Percentiles rank a stretch among this genome's conserved stretches.
Conservation (phyloP, 2,888 invertebrate genomes). For the Helicoverpa assulta region DNA sequence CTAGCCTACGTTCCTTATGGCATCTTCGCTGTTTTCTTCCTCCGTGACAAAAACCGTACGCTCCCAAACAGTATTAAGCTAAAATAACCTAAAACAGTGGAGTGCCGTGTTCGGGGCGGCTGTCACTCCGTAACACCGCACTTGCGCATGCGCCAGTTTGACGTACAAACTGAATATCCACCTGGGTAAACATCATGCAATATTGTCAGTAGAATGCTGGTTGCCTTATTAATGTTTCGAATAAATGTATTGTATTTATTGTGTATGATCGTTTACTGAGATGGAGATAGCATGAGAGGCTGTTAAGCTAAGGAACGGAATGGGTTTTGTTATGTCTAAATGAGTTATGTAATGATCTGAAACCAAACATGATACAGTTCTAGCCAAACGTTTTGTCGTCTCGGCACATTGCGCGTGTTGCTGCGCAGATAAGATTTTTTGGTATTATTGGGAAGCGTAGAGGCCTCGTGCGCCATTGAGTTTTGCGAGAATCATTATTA, state of each 20-base stretch:
- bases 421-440: too few relatives aligned
- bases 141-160: conserved; percentile 57
- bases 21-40: too few relatives aligned
- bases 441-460: too few relatives aligned
- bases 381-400: too few relatives aligned
- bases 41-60: conserved; percentile 21
- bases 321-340: too few relatives aligned
- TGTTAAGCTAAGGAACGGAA: too few relatives aligned
- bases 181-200: conserved; percentile 60
- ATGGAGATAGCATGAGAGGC: background rate
- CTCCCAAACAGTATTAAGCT: conserved; percentile 50
- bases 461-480: too few relatives aligned
- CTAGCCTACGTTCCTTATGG: too few relatives aligned
- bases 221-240: background rate
- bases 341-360: too few relatives aligned
- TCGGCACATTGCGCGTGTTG: too few relatives aligned
- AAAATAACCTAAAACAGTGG: conserved; percentile 63
- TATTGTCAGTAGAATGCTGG: conserved; percentile 19
- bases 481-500: background rate
- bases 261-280: too few relatives aligned
- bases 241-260: background rate
- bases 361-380: too few relatives aligned
- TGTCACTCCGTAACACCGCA: conserved; percentile 52
- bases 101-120: conserved; percentile 64
- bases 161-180: conserved; percentile 61